Conservation (phyloP, 1,140 invertebrate species). For the Drosophila pandora region DNA sequence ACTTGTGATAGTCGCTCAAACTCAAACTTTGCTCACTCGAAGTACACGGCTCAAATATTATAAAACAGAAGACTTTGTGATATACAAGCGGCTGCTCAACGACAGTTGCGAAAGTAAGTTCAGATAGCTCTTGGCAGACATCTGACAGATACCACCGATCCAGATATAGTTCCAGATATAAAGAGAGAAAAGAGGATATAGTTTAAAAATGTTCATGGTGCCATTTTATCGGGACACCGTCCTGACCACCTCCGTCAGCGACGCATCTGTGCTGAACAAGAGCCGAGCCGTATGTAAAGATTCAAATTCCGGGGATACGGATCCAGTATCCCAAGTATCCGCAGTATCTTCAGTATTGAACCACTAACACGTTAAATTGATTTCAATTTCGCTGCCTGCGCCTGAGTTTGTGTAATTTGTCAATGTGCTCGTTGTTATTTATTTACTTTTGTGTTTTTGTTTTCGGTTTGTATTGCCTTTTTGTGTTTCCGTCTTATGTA, state of each 20-base stretch:
- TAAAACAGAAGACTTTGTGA: conserved; percentile 29
- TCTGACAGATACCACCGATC: conserved; percentile 1
- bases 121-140: conserved; percentile 3
- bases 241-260: conserved; percentile 79
- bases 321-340: conserved; percentile 5
- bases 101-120: conserved; percentile 61
- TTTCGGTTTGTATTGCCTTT: conserved; percentile 15
- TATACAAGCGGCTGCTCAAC: conserved; percentile 7
- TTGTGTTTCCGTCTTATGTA: conserved; percentile 48
- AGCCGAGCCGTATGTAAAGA: conserved; percentile 76
- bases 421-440: conserved; percentile 28
- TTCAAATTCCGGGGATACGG: conserved; percentile 2
- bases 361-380: conserved; percentile 55
- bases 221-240: conserved; percentile 83
- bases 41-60: conserved; percentile 14
- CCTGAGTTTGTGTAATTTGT: conserved; percentile 46
- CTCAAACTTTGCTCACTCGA: conserved; percentile 12
- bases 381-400: conserved; percentile 63
- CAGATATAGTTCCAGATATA: conserved; percentile 1
- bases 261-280: conserved; percentile 81
- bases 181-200: not conserved
- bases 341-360: conserved; percentile 7
- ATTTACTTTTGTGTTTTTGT: conserved; percentile 37
- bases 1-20: conserved; percentile 44
- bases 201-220: conserved; percentile 75